Conservation (phyloP, 2,888 invertebrate species). For the Azorinus chamasolen region DNA sequence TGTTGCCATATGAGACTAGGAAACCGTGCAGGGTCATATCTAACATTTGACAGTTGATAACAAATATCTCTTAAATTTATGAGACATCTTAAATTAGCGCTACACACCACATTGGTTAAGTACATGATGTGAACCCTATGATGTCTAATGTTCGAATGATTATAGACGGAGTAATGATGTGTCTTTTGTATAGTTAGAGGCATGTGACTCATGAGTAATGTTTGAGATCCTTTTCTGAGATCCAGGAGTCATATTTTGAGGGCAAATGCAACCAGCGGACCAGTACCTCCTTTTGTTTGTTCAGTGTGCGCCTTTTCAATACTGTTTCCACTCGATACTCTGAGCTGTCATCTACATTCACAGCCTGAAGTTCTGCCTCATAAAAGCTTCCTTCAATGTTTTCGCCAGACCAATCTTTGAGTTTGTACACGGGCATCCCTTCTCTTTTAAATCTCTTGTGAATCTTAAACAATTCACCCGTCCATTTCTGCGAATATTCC, state of each 20-base stretch:
- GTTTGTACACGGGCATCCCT: constrained; percentile 27
- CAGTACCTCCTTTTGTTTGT: constrained; percentile 44
- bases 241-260: constrained; percentile 46
- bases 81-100: constrained; percentile 14
- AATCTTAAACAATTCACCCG: constrained; percentile 46
- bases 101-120: constrained; percentile 25
- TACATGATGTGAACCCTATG: constrained; percentile 18
- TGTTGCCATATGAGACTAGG: constrained; percentile 35
- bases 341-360: constrained; percentile 28
- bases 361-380: constrained; percentile 41
- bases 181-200: neutral
- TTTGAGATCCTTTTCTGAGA: constrained; percentile 15
- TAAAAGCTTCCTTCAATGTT: constrained; percentile 43
- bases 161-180: neutral
- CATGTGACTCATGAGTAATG: constrained; percentile 11
- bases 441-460: constrained; percentile 29
- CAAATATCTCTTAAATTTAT: constrained; percentile 21
- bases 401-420: constrained; percentile 38
- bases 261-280: constrained; percentile 61
- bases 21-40: constrained; percentile 11
- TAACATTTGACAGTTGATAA: constrained; percentile 9
- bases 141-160: neutral
- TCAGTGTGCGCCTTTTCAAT: constrained; percentile 26
- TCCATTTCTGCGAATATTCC: constrained; percentile 57
- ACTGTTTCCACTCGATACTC: constrained; percentile 45